Percentiles rank a stretch among this genome's conserved stretches.
Evolutionary conservation across 2,797 vertebrate species (phyloP).

Genomic region (Pangasius mekongensis): DNA sequence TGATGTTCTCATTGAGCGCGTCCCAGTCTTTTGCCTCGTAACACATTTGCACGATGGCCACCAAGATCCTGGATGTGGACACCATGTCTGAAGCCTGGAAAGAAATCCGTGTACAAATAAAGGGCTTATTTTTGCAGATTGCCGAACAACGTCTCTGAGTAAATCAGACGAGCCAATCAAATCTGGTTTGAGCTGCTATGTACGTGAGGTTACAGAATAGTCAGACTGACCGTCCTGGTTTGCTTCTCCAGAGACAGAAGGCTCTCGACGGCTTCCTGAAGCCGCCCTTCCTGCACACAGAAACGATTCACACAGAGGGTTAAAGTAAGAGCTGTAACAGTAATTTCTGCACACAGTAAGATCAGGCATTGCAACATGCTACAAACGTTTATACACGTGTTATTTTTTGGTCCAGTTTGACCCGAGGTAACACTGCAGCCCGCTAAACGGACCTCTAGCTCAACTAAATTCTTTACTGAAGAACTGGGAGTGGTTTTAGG

Average conservation of each 20-base stretch:
- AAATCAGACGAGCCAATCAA: background rate
- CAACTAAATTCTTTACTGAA: background rate
- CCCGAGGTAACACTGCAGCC: background rate
- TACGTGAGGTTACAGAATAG: background rate
- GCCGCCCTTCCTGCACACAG: slow-evolving; percentile 86
- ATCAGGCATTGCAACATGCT: background rate
- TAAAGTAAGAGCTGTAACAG: background rate
- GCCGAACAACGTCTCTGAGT: background rate
- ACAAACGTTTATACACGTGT: background rate
- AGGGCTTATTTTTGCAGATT: background rate
- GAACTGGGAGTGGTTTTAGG: background rate
- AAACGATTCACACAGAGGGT: slow-evolving; percentile 13
- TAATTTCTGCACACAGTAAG: background rate
- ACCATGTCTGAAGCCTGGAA: slow-evolving; percentile 95
- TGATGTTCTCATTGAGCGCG: slow-evolving; percentile 95
- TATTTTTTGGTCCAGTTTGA: background rate
- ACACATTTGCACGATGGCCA: slow-evolving; percentile 96
- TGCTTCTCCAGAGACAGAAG: slow-evolving; percentile 97
- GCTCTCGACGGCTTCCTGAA: slow-evolving; percentile 96
- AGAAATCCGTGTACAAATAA: background rate
- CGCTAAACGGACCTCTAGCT: background rate
- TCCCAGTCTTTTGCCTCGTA: slow-evolving; percentile 97
- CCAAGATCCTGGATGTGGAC: slow-evolving; percentile 95
- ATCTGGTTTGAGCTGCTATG: background rate
- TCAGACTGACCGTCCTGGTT: slow-evolving; percentile 89